Evolutionary conservation across 2,797 vertebrate species (phyloP).

Genomic region (Aldrovandia affinis): DNA sequence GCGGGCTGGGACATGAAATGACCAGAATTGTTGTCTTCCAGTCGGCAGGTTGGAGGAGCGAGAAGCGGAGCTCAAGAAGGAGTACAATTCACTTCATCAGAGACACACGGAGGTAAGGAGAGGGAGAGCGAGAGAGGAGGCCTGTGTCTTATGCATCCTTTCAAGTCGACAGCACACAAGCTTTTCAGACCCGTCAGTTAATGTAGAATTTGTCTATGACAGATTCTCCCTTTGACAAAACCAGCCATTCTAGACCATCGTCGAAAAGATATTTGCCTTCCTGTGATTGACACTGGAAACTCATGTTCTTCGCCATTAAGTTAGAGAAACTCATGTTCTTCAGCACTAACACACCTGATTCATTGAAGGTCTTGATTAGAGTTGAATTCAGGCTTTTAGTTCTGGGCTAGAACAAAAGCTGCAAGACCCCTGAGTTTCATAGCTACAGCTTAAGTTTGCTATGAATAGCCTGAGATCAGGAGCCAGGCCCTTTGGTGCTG

Average conservation of each 20-base stretch:
- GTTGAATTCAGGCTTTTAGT: too few species aligned
- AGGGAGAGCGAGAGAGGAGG: neutral
- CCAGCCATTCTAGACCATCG: neutral
- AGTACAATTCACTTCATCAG: constrained; percentile 92
- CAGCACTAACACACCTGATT: too few species aligned
- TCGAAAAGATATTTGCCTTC: neutral
- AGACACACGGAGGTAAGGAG: constrained; percentile 91
- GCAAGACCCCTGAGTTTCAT: too few species aligned
- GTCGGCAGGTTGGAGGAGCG: constrained; percentile 94
- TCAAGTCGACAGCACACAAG: neutral
- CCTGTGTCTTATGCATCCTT: neutral
- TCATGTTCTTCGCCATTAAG: neutral
- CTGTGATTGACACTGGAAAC: neutral
- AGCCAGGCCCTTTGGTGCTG: too few species aligned
- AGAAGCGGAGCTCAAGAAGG: constrained; percentile 94
- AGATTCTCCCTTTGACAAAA: neutral
- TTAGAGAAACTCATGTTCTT: too few species aligned
- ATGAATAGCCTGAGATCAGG: too few species aligned
- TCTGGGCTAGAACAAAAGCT: too few species aligned
- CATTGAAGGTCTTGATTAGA: neutral
- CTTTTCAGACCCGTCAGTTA: neutral
- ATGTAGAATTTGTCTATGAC: neutral
- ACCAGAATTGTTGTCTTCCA: constrained; percentile 63
- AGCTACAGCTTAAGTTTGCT: too few species aligned
- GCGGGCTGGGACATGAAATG: neutral